phyloP scores from a whole-genome alignment of 1,140 invertebrate genomes.

The Musca domestica region DNA sequence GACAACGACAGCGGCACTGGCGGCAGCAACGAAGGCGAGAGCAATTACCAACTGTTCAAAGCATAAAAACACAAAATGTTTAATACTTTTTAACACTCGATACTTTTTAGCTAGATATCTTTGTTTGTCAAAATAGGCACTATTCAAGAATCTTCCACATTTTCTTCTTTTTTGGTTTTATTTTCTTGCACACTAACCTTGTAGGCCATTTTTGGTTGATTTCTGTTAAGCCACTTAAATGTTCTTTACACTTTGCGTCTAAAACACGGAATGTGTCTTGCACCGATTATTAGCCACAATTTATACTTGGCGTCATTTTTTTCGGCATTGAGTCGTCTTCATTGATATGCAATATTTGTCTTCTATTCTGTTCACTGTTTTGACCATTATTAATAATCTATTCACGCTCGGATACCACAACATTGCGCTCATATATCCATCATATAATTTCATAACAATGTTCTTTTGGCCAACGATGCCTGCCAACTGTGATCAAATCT shows the following conservation, averaged over 20 bases:
- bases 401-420: neutral
- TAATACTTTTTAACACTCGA: too few relatives aligned
- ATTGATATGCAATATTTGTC: slow-evolving; percentile 27
- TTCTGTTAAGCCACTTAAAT: slow-evolving; percentile 12
- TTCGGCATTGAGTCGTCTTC: slow-evolving; percentile 23
- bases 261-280: slow-evolving; percentile 27
- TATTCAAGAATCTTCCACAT: neutral
- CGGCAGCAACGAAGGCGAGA: slow-evolving; percentile 25
- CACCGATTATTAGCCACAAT: neutral
- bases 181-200: slow-evolving; percentile 21
- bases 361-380: neutral
- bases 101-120: too few relatives aligned
- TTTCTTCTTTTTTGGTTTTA: neutral
- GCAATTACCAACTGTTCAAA: slow-evolving; percentile 25
- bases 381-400: slow-evolving; percentile 4
- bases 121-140: too few relatives aligned
- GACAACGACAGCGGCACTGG: slow-evolving; percentile 25
- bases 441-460: too few relatives aligned
- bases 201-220: slow-evolving; percentile 26
- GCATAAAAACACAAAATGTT: neutral
- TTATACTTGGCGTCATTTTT: slow-evolving; percentile 20
- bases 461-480: too few relatives aligned
- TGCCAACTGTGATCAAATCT: too few relatives aligned
- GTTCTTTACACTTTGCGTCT: slow-evolving; percentile 9
- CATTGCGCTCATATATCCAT: too few relatives aligned